Base-by-base conservation (phyloP, 1,140 invertebrate genomes). In the Aphidius ervi region DNA sequence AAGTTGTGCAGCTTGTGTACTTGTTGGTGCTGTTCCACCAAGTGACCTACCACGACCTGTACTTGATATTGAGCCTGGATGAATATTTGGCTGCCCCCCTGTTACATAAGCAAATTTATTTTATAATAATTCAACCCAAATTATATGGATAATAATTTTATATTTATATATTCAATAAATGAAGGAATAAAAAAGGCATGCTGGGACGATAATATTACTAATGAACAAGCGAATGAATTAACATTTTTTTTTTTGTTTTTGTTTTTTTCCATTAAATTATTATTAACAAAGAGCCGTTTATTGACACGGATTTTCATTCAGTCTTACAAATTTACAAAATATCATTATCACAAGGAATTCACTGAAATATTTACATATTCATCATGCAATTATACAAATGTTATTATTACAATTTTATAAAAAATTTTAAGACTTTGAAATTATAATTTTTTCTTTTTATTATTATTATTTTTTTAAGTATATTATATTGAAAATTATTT, bases 1-100 rank as follows among this genome's bases (percentile, higher is more conserved):
- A 39, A 88, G 82, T 66, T 88, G 88, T 31, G 82, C 85, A 49
- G 82, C 83, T 70, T 86, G 83, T 5, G 85, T 85, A 53, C 85
- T 85, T 31, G 85, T 84, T 31, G 23, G 23, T 6, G 84, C 83
- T 47, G 83, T 84, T 61, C 83, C 82, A 39, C 81, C 82, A 5
- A 84, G 82, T 31, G 23, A 31, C 63, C 85, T 70, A 56, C 85
- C 83, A 62, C 85, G 73, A 10, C 84, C 84, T 56, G 85, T 86
- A 69, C 84, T 86, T 39, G 83, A 82, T 63, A 86, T 86, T 55
- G 83, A 85, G 49, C 84, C 84, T 6, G 84, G 84, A 71, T 86
- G 84, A 64, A 86, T 86, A 67, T 85, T 86, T 58, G 84, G 85
- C 63, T 83, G 83, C 52, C 80, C 76, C 59, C 80, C 80, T 78